These are phyloP conservation scores for Hemaris fuciformis DNA, from an alignment of 2,888 invertebrate species.

Conservation along the genomic window DNA sequence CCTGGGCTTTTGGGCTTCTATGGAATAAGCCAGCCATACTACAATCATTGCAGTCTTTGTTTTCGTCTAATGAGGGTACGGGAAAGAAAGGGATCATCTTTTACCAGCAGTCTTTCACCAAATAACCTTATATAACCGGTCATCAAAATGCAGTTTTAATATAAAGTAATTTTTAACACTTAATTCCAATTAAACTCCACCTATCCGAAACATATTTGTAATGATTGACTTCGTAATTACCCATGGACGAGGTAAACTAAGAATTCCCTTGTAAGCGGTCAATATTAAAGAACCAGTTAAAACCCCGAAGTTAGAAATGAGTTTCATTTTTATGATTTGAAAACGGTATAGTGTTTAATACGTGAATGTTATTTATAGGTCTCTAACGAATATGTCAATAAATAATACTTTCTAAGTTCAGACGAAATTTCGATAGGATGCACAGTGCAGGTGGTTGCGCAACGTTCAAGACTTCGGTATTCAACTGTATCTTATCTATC, in stretches of 20 bases:
- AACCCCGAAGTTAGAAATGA: background rate
- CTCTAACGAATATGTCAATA: conserved; percentile 63
- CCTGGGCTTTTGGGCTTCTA: too few relatives aligned
- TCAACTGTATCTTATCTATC: background rate
- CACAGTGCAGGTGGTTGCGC: background rate
- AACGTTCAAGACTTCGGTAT: background rate
- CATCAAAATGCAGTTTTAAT: background rate
- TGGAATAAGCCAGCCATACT: too few relatives aligned
- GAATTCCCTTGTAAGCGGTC: background rate
- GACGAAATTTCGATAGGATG: background rate
- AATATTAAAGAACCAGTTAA: conserved; percentile 5
- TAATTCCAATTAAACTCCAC: background rate
- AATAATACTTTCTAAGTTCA: conserved; percentile 38
- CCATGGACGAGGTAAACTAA: background rate
- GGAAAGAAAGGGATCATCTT: background rate
- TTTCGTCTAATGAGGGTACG: too few relatives aligned
- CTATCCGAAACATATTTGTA: background rate
- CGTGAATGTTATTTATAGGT: conserved; percentile 52
- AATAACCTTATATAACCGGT: background rate
- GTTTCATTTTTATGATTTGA: conserved; percentile 35
- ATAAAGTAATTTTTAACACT: conserved; percentile 1
- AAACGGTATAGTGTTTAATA: conserved; percentile 34
- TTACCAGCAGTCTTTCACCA: background rate
- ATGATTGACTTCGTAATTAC: conserved; percentile 7
- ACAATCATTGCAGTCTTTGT: too few relatives aligned